Evolutionary conservation across 2,113 vertebrate genomes (phyloP).

Genomic region (Urocolius indicus): DNA sequence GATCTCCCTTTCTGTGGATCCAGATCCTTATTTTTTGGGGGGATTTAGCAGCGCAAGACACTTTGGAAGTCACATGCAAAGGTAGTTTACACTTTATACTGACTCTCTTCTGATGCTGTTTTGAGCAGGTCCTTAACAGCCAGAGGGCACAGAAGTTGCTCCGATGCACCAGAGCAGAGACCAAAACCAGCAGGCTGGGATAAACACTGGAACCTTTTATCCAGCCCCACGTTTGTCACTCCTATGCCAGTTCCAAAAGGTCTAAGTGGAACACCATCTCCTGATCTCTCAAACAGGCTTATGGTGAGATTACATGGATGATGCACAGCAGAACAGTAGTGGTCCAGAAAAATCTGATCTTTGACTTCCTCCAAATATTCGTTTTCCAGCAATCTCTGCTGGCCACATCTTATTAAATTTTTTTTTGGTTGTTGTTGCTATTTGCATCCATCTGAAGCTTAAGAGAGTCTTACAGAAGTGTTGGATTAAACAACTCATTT

Average conservation of each 20-base stretch:
- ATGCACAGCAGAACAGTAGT: neutral
- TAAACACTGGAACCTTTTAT: neutral
- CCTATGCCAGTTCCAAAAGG: neutral
- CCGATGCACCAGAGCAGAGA: accelerated
- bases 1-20: neutral
- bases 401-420: neutral
- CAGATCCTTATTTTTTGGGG: neutral
- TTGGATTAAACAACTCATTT: neutral
- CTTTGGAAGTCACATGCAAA: neutral
- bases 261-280: neutral
- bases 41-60: neutral
- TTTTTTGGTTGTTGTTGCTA: neutral
- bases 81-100: neutral
- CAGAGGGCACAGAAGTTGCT: neutral
- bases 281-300: neutral
- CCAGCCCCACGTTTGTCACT: neutral
- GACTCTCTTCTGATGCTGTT: neutral
- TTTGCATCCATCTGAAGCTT: neutral
- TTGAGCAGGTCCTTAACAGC: neutral
- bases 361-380: neutral
- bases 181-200: neutral
- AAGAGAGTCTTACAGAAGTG: neutral
- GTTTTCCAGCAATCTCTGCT: neutral
- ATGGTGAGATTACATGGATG: accelerated
- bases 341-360: neutral